Conservation (phyloP, 2,797 vertebrate genomes). For the Agapornis canus region DNA sequence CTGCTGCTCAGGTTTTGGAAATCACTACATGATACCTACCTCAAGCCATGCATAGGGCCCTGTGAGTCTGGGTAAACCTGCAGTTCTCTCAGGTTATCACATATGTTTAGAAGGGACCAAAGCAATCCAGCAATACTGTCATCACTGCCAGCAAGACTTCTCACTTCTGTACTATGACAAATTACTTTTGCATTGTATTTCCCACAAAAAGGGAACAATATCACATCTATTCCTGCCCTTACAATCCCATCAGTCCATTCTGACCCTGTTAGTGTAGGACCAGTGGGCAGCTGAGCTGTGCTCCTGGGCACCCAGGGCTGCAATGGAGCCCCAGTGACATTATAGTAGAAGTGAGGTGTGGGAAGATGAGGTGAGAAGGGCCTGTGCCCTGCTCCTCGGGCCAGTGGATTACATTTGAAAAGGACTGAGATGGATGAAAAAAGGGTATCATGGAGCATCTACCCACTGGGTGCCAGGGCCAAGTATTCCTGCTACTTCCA, state of each 20-base stretch:
- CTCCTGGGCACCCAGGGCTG: background rate
- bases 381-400: background rate
- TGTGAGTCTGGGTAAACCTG: background rate
- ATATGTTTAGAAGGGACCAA: background rate
- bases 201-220: background rate
- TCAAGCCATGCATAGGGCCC: background rate
- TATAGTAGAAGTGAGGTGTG: background rate
- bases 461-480: rapidly evolving
- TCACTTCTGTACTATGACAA: background rate
- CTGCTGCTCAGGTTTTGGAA: background rate
- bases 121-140: background rate
- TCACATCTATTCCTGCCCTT: background rate
- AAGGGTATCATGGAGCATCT: background rate
- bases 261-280: background rate
- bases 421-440: background rate
- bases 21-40: background rate
- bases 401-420: background rate
- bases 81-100: background rate
- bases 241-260: background rate
- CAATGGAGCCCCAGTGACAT: background rate
- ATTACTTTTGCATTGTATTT: background rate
- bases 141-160: background rate
- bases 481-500: background rate
- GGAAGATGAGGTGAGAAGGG: background rate
- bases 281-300: background rate